Percentiles rank a stretch among this genome's conserved stretches.
These are phyloP conservation scores for Oxyura jamaicensis DNA, from an alignment of 2,113 vertebrate genomes.

Conservation along the genomic window DNA sequence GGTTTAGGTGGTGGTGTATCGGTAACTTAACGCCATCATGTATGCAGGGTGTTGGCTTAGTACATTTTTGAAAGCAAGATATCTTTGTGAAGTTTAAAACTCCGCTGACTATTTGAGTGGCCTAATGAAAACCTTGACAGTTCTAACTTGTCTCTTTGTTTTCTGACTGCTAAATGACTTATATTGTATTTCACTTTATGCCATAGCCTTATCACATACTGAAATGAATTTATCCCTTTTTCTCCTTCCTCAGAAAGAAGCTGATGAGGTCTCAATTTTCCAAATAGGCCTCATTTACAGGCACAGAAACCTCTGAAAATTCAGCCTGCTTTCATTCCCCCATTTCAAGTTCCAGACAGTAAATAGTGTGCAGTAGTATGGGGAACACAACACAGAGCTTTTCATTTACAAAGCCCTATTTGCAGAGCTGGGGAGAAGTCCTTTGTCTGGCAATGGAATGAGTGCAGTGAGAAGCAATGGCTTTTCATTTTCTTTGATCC, in stretches of 20 bases:
- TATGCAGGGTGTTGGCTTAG: background rate
- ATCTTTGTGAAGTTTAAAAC: background rate
- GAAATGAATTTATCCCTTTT: background rate
- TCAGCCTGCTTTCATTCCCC: background rate
- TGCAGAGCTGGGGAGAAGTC: background rate
- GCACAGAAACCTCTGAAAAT: background rate
- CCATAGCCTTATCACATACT: background rate
- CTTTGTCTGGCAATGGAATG: background rate
- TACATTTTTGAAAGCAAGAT: background rate
- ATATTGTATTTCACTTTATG: slow-evolving; percentile 5
- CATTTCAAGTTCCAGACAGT: background rate
- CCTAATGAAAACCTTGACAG: background rate
- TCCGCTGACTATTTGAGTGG: background rate
- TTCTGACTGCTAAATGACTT: background rate
- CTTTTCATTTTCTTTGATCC: background rate
- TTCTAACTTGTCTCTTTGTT: background rate
- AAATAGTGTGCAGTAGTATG: background rate
- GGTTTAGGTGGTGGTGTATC: background rate
- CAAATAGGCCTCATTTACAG: background rate
- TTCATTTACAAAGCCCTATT: background rate
- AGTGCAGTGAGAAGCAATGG: background rate
- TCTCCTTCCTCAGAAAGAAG: background rate
- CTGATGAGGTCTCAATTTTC: slow-evolving; percentile 29
- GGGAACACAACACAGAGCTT: background rate
- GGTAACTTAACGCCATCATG: fast-evolving